A percentile compares a stretch with the other conserved stretches of the same genome.
These are phyloP conservation scores for Agonopterix alstromeriana DNA, from an alignment of 2,888 invertebrate genomes.

Conservation along the genomic window DNA sequence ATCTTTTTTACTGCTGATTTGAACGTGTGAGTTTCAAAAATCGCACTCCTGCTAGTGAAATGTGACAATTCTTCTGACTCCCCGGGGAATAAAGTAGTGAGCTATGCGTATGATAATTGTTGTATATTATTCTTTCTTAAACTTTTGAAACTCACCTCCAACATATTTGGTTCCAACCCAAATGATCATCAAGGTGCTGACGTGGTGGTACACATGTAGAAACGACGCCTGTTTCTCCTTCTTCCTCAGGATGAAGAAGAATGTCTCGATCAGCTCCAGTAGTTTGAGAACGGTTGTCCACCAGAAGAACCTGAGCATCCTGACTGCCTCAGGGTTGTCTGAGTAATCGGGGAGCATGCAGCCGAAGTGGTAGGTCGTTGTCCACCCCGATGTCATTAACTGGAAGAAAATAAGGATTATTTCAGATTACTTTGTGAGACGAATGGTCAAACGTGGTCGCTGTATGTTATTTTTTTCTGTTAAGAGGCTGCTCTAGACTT, in stretches of 20 bases:
- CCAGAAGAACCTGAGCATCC: constrained; percentile 76
- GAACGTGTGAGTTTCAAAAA: too few species aligned
- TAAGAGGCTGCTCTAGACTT: too few species aligned
- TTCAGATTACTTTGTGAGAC: too few species aligned
- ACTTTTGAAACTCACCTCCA: constrained; percentile 72
- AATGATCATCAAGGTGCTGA: constrained; percentile 74
- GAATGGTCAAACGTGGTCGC: too few species aligned
- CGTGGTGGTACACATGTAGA: constrained; percentile 85
- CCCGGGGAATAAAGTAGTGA: too few species aligned
- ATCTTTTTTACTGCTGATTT: too few species aligned
- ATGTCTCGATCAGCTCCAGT: constrained; percentile 81
- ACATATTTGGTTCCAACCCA: constrained; percentile 80
- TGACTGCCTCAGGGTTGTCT: constrained; percentile 76
- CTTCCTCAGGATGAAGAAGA: constrained; percentile 83
- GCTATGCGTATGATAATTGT: too few species aligned
- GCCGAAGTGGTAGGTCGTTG: constrained; percentile 76
- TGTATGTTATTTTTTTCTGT: too few species aligned
- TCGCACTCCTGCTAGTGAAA: too few species aligned
- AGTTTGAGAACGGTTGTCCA: constrained; percentile 80
- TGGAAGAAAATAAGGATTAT: constrained; percentile 22
- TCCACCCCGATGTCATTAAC: constrained; percentile 81
- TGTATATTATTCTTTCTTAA: too few species aligned
- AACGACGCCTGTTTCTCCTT: constrained; percentile 83
- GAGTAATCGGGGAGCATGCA: constrained; percentile 86
- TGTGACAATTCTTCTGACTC: too few species aligned